Evolutionary conservation across 1,140 invertebrate species (phyloP).

Genomic region (Paracyclopina nana): DNA sequence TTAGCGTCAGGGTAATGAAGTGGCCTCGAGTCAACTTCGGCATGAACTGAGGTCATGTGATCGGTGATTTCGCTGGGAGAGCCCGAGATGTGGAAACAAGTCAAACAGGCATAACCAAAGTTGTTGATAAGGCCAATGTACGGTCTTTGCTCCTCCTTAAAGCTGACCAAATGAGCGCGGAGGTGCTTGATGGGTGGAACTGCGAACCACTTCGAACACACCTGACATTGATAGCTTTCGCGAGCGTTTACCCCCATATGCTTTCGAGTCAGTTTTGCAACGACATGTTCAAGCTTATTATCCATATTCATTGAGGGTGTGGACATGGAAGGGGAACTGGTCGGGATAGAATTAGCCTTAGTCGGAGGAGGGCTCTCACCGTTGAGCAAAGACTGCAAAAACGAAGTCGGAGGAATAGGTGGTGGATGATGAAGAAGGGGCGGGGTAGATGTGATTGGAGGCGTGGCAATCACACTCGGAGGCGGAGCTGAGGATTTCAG

Average conservation of each 20-base stretch:
- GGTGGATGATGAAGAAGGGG: too few relatives aligned
- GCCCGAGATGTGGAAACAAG: neutral
- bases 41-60: conserved; percentile 1
- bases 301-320: neutral
- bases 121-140: conserved; percentile 2
- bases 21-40: too few relatives aligned
- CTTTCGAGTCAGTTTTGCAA: conserved; percentile 1
- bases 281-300: neutral
- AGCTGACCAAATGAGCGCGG: conserved; percentile 7
- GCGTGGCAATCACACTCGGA: too few relatives aligned
- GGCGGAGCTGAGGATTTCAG: too few relatives aligned
- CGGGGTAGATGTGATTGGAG: too few relatives aligned
- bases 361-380: too few relatives aligned
- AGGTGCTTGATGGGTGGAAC: conserved; percentile 14
- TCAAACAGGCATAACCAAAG: neutral
- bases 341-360: neutral
- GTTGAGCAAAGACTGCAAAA: too few relatives aligned
- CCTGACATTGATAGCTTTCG: conserved; percentile 6
- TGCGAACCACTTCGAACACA: conserved; percentile 15
- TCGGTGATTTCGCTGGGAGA: too few relatives aligned
- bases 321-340: neutral
- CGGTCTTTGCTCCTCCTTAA: neutral
- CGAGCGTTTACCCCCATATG: conserved; percentile 4
- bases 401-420: too few relatives aligned
- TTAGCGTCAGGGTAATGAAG: neutral